Base-by-base conservation (phyloP, 1,140 invertebrate genomes). In the Asobara japonica region DNA sequence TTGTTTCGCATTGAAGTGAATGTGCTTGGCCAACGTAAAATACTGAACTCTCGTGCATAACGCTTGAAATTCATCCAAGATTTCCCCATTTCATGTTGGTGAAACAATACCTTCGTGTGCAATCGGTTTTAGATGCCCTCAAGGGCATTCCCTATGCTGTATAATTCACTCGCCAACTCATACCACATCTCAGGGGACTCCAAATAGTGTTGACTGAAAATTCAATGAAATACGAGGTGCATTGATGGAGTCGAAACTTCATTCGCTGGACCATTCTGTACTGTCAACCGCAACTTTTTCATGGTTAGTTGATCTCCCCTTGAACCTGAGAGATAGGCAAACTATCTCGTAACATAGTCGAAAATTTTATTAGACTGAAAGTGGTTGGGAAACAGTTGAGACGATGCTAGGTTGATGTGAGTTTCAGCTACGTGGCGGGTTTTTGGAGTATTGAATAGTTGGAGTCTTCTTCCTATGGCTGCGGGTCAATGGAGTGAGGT, bases 401-500 rank as follows among this genome's bases (percentile, higher is more conserved):
- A n/a, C n/a, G 7, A 25, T 27, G 51, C 2, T 56, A 45, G 41
- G 22, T 56, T 56, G 51, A 56, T 56, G 51, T 25, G 6, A 45
- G 31, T 4, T 33, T 4, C 11, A 18, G 7, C n/a, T 45, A 45
- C 41, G 18, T 16, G 13, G 41, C n/a, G n/a, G n/a, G n/a, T n/a
- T n/a, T n/a, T n/a, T n/a, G n/a, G n/a, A n/a, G n/a, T n/a, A 45
- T 45, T 11, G 4, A 45, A 18, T 13, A 45, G 36, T 38, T 38
- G 2, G 3, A 3, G 36, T 38, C 8, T 2, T 8, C 36, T 38
- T 38, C n/a, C 36, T 13, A 38, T 38, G 36, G 36, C 36, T 38
- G 10, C 10, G n/a, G 36, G 36, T 84, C 78, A 80, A 82, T 80
- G 72, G 51, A 73, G 79, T 18, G 13, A n/a, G 25, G 72, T 73